Base-by-base conservation (phyloP, 2,113 vertebrate species). In the Alligator mississippiensis region DNA sequence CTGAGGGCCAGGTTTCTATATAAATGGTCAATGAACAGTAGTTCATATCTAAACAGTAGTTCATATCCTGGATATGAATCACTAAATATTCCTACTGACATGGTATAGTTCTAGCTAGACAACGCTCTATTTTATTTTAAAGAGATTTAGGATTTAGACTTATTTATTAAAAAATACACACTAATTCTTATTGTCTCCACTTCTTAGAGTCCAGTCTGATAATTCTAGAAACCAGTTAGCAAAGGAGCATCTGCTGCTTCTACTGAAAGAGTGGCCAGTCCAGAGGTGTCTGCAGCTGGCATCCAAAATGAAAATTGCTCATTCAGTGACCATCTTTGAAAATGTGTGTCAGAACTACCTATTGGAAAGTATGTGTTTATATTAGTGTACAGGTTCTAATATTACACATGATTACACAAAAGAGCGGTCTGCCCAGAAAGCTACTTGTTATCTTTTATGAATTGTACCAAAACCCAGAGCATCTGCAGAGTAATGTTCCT, bases 1-100 rank as follows among this genome's bases (percentile, higher is more conserved):
- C 28, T 66, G 47, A 76, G 24, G 10, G 62, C 22, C 1, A 0
- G 3, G 1, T 70, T 57, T 72, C 19, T 28, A 55, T 6, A n/a
- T 7, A 30, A 74, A 47, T 74, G 34, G 34, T 47, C 11, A 13
- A 74, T 38, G 12, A 34, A 38, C 21, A 22, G 38, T 80, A 63
- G 22, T 5, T 3, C 62, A 59, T 10, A 70, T 25, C 25, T 30
- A 80, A 75, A 88, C 16, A 11, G 16, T 57, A 76, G 11, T 74
- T 72, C 12, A 24, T 19, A 72, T 60, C 34, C 55, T 9, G 3
- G 3, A 38, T 63, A 9, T 5, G 30, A 72, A 76, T 77, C 10
- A 27, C 55, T 82, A 77, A 82, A 64, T 28, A 3, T 1, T 76
- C 11, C 57, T 28, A 38, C 60, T 74, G 6, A 18, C 58, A 47